phyloP scores from a whole-genome alignment of 2,113 vertebrate species.

The Carollia perspicillata region DNA sequence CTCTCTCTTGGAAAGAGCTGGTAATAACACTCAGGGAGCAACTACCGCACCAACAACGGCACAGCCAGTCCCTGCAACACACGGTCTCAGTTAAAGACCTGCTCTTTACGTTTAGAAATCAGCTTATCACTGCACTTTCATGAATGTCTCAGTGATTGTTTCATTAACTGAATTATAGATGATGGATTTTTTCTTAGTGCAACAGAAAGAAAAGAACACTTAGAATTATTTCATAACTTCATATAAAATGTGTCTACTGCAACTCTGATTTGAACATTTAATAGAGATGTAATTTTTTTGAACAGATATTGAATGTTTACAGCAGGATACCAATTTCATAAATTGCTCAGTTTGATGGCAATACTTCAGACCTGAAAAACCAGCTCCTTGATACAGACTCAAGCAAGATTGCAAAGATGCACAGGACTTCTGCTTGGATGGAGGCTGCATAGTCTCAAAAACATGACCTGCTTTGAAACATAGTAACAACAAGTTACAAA shows the following conservation, averaged over 20 bases:
- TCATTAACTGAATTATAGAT: neutral
- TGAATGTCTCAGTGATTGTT: slow-evolving; percentile 5
- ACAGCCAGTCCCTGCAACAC: slow-evolving; percentile 43
- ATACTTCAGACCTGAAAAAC: slow-evolving; percentile 41
- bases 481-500: neutral
- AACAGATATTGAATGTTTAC: neutral
- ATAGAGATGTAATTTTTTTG: slow-evolving; percentile 19
- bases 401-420: neutral
- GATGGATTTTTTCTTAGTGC: slow-evolving; percentile 2
- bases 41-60: neutral
- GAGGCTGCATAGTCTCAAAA: neutral
- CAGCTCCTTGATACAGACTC: slow-evolving; percentile 6
- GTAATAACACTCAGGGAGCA: slow-evolving; percentile 77
- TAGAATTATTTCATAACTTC: slow-evolving; percentile 35
- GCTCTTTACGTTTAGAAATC: slow-evolving; percentile 52
- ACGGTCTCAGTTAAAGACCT: neutral
- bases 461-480: neutral
- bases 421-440: neutral
- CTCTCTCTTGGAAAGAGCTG: slow-evolving; percentile 85
- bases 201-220: slow-evolving; percentile 48
- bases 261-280: slow-evolving; percentile 32
- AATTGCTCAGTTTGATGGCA: slow-evolving; percentile 45
- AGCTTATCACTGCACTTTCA: slow-evolving; percentile 17
- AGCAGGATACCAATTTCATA: slow-evolving; percentile 5
- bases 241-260: neutral